A percentile compares a stretch with the other conserved stretches of the same genome.
Conservation (phyloP, 2,113 vertebrate genomes). For the Merops nubicus region DNA sequence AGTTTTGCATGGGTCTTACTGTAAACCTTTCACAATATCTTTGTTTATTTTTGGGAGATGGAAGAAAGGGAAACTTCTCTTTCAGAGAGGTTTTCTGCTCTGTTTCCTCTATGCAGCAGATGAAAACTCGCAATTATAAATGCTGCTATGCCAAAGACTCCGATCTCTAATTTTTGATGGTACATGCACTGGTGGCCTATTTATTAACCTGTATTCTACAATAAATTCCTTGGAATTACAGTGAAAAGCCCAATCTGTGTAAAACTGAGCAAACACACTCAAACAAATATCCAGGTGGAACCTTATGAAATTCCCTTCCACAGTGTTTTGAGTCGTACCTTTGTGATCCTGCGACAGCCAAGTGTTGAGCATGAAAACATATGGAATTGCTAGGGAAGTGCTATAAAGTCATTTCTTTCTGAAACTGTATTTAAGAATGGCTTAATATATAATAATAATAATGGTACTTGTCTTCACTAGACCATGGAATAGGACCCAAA, state of each 20-base stretch:
- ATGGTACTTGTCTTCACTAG: not conserved
- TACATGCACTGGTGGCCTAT: not conserved
- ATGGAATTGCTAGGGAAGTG: not conserved
- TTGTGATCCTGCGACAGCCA: not conserved
- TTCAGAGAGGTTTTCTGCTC: constrained; percentile 27
- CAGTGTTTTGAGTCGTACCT: not conserved
- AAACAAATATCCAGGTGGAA: not conserved
- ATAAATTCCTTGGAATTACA: not conserved
- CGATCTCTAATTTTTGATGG: not conserved
- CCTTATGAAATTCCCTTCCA: not conserved
- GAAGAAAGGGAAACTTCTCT: constrained; percentile 45
- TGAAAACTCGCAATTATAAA: constrained; percentile 2
- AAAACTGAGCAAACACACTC: not conserved
- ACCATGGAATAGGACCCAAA: not conserved
- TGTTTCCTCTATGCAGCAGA: not conserved
- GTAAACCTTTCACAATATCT: constrained; percentile 35
- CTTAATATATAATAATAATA: not conserved
- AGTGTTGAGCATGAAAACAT: not conserved
- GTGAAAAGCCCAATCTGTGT: not conserved
- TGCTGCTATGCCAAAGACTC: not conserved
- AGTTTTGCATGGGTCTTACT: constrained; percentile 56
- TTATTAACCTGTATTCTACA: not conserved
- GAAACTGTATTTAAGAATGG: not conserved
- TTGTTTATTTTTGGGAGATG: constrained; percentile 36
- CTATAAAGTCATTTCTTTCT: not conserved